phyloP scores from a whole-genome alignment of 2,888 invertebrate genomes.

The Drosophila mimica region DNA sequence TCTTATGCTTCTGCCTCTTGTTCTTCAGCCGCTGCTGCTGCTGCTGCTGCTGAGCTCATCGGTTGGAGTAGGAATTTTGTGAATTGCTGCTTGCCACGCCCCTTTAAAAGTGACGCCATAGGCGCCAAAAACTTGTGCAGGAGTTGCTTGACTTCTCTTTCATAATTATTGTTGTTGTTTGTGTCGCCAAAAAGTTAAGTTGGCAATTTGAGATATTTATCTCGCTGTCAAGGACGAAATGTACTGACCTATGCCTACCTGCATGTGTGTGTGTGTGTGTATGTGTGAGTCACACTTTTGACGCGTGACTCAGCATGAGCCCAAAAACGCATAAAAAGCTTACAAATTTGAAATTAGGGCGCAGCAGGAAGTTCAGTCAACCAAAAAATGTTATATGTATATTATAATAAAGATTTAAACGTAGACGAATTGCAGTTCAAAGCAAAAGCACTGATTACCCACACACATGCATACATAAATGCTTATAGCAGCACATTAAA shows the following conservation, averaged over 20 bases:
- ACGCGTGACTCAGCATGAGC: conserved; percentile 57
- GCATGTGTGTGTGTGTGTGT: conserved; percentile 21
- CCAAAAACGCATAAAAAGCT: not conserved
- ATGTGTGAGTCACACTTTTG: conserved; percentile 61
- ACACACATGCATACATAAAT: not conserved
- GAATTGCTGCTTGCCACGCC: conserved; percentile 55
- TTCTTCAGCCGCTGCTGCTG: not conserved
- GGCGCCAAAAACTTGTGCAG: conserved; percentile 39
- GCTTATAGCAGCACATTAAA: not conserved
- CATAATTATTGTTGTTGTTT: conserved; percentile 14
- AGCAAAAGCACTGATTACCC: conserved; percentile 6
- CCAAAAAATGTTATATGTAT: not conserved
- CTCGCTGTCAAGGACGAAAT: conserved; percentile 57
- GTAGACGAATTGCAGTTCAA: conserved; percentile 9
- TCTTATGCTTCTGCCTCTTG: not conserved
- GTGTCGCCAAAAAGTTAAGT: conserved; percentile 36
- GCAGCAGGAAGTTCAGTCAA: conserved; percentile 26
- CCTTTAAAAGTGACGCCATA: conserved; percentile 58
- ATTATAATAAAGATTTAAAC: not conserved
- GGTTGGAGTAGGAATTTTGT: conserved; percentile 16
- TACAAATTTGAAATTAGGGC: conserved; percentile 33
- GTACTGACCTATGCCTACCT: conserved; percentile 21
- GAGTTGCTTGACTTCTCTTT: conserved; percentile 20
- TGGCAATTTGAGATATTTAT: conserved; percentile 67
- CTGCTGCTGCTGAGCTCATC: conserved; percentile 36